Evolutionary conservation across 1,140 invertebrate genomes (phyloP), one percentile per base, ranked within the genome.

Genomic region (Trichonephila inaurata): DNA sequence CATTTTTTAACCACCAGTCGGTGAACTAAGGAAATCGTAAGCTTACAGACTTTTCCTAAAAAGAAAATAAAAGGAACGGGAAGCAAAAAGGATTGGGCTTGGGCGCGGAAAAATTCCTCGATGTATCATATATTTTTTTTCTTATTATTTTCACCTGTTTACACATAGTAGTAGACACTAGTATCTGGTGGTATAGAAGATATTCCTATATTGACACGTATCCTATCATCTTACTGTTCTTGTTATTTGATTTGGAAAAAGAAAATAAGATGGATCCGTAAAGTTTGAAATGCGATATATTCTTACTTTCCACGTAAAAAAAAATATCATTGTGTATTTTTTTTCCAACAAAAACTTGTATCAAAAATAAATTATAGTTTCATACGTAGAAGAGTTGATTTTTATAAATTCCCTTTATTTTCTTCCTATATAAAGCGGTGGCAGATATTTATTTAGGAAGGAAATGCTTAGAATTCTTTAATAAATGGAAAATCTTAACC

Each of bases 21-120:
- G 85, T 64, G 85, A 87, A 87, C 40, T 44, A 69, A 89, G 60
- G 87, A 89, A 51, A 89, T 61, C 33, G 40, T 33, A 89, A 72
- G 28, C 66, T 89, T 89, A 72, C 28, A 72, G 24, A 58, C 87
- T 89, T 16, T 24, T 33, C 10, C 10, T 1, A n/a, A 40, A 51
- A 89, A 72, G n/a, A 72, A 69, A 62, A 16, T 7, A n/a, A 14
- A 62, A 72, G 51, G 0, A 44, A 58, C 12, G 3, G 82, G 82
- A 3, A 44, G 82, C 51, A 58, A 60, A 40, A 19, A n/a, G 28
- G 85, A 64, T 40, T 58, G 28, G 24, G 28, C 12, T 40, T 58
- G 28, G 24, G 28, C 12, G 60, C 2, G 33, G 69, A 77, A 40
- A 69, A 77, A 77, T 77, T 77, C 72, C 0, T 6, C 72, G 28